Base-by-base conservation (phyloP, 2,888 invertebrate species). In the Euproctis similis region DNA sequence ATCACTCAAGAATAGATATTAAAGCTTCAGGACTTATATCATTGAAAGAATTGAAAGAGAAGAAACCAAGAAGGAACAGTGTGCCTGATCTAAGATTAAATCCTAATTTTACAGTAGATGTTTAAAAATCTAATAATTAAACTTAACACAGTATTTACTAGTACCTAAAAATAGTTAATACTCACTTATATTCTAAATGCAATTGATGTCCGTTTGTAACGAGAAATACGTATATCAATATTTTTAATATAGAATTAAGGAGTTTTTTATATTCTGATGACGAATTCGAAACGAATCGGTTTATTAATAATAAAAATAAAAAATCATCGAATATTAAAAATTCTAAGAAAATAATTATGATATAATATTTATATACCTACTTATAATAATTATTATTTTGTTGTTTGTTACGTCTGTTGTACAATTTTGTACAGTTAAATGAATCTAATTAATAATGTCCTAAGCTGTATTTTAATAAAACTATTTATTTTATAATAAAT, bases 381-480 rank as follows among this genome's bases (percentile, higher is more conserved):
- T n/a, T n/a, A n/a, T n/a, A n/a, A n/a, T n/a, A n/a, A n/a, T n/a
- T n/a, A n/a, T n/a, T n/a, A n/a, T n/a, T n/a, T n/a, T n/a, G n/a
- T n/a, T n/a, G n/a, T n/a, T n/a, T n/a, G n/a, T n/a, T n/a, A n/a
- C n/a, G n/a, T 43, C 38, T 53, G 41, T 49, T 50, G 80, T 82
- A 80, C 80, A 75, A 69, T 73, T 44, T 44, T 78, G 81, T 80
- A 78, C 77, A 80, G 75, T 61, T n/a, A 55, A 57, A 60, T 71
- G 81, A 75, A 81, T 81, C 81, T 81, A 64, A 69, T 58, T 54
- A 46, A 53, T 54, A 54, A 59, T n/a, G 39, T 52, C 50, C 46
- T 71, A 75, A 69, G 62, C 47, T 53, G 50, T 57, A 59, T 54
- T 65, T 54, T 68, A 65, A 65, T 51, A n/a, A n/a, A n/a, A n/a